Evolutionary conservation across 2,888 invertebrate genomes (phyloP), one percentile per base, ranked within the genome.

Genomic region (Eristalis arbustorum): DNA sequence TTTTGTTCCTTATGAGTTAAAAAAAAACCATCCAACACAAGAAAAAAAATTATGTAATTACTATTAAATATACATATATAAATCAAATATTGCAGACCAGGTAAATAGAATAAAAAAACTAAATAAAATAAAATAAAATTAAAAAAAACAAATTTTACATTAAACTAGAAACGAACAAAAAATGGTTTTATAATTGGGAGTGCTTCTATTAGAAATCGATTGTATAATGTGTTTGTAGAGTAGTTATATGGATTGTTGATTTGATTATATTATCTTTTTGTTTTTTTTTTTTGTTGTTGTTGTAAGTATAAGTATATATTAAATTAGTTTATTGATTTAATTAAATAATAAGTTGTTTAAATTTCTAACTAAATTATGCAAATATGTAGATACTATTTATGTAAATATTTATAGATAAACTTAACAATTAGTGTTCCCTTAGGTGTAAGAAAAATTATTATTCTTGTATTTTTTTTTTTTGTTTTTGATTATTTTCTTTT

Each of bases 141-240:
- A 8, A 49, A 49, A 42, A 49, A 88, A 88, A 90, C 88, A 89
- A 90, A 89, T 88, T 90, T 73, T 87, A 91, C 93, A 93, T 91
- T 85, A 87, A 89, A 89, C 88, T 85, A 76, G 82, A 90, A 89
- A 88, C 75, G 89, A 90, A 88, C 92, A 92, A 93, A 93, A 87
- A 88, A 88, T 85, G 88, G 88, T 89, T 90, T 49, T 49, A 89
- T 90, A 90, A 90, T 90, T 89, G 89, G 88, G 88, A 90, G 87
- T 87, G 87, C 87, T 75, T 83, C 78, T 78, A 75, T 87, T 83
- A 83, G 83, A 83, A 83, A 87, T 83, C 74, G 74, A 72, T 87
- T 73, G 31, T 59, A 68, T 67, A 69, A 75, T 75, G 69, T 74
- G 66, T 83, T 49, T 18, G 49, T 49, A 49, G 49, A 49, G 77